Base-by-base conservation (phyloP, 2,888 invertebrate species). In the Melipona bicolor region DNA sequence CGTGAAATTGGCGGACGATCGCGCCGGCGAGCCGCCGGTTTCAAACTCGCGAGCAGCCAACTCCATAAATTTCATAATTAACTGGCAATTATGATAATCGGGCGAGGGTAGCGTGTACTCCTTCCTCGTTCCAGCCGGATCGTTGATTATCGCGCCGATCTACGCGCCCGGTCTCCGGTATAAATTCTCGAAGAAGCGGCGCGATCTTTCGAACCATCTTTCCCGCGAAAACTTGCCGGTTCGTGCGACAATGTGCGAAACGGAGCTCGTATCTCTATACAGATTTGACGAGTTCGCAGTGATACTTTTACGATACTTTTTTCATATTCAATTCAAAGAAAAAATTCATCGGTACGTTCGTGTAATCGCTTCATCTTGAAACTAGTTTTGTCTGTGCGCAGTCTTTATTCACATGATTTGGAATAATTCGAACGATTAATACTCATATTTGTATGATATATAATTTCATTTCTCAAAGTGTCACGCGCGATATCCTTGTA, bases 51-150 rank as follows among this genome's bases (percentile, higher is more conserved):
- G 56, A 27, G 62, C 15, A 11, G 56, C 64, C 24, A 72, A 49
- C 83, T 68, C 43, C 68, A 64, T 73, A 43, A 62, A 64, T 72
- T 68, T 69, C 43, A 56, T 76, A 83, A 83, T 83, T 77, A 77
- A 77, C 83, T 77, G 49, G 83, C 83, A 83, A 83, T 83, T 83
- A 83, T 77, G 83, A 83, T 81, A 76, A 81, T 83, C 83, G 83
- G 49, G 15, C 67, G 27, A 67, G 54, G 76, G 72, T 77, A 77
- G 24, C 82, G 62, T 52, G 68, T 56, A 64, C 59, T 68, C 56
- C 83, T 83, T 83, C 73, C 76, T 83, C 83, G 83, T 77, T 82
- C 68, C 68, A 54, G 21, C 54, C 73, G 62, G 83, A 72, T 71
- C 76, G 71, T 56, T 67, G 62, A 76, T 82, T 82, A 70, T 76